Evolutionary conservation across 2,797 vertebrate species (phyloP).

Genomic region (Amblyraja radiata): DNA sequence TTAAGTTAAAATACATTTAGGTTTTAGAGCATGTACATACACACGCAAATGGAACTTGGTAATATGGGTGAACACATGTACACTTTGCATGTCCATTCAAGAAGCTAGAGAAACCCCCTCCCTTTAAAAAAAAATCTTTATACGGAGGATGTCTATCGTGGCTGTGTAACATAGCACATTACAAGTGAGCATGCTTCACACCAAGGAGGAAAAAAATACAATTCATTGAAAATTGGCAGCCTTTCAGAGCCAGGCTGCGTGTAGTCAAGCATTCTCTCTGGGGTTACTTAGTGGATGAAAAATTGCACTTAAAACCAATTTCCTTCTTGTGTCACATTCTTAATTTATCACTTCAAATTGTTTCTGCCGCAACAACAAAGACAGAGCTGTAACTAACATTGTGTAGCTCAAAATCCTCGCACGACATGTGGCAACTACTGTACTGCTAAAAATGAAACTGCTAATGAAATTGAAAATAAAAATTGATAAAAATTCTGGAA

Average conservation of each 20-base stretch:
- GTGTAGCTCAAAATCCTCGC: neutral
- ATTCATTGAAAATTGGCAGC: neutral
- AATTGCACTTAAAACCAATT: constrained; percentile 21
- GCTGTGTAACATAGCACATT: neutral
- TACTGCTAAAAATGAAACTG: neutral
- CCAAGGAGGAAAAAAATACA: neutral
- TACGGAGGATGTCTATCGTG: neutral
- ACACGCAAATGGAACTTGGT: neutral
- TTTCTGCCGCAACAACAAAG: neutral
- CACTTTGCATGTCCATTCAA: neutral
- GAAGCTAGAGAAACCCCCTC: neutral
- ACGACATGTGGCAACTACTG: neutral
- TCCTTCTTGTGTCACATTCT: neutral
- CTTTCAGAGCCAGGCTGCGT: neutral
- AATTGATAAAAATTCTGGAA: neutral
- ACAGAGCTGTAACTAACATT: neutral
- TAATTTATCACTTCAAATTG: constrained; percentile 22
- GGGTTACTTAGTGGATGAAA: neutral
- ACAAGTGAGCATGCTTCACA: neutral
- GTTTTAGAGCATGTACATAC: neutral
- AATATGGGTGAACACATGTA: neutral
- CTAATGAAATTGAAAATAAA: neutral
- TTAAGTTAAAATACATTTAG: neutral
- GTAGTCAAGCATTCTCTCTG: neutral
- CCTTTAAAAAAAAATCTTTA: neutral